These are phyloP conservation scores for Salmo trutta DNA, from an alignment of 2,797 vertebrate genomes.

Conservation along the genomic window DNA sequence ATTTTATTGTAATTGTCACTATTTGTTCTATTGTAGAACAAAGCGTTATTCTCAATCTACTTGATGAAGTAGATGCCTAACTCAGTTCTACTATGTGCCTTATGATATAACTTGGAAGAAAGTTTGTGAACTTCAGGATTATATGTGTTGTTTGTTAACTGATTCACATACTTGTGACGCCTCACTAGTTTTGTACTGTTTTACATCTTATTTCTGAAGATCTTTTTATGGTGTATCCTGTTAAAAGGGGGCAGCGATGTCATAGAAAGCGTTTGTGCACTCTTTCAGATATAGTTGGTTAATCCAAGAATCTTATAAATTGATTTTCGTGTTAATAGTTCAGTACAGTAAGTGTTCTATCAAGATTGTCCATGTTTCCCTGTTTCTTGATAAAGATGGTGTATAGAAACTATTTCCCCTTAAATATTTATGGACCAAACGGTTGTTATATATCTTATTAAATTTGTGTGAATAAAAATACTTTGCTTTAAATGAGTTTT, in stretches of 20 bases:
- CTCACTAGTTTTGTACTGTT: conserved; percentile 99
- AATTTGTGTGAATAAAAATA: conserved; percentile 99
- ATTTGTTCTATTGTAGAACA: conserved; percentile 95
- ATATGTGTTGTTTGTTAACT: conserved; percentile 98
- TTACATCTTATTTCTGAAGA: conserved; percentile 98
- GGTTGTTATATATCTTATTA: conserved; percentile 99
- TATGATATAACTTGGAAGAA: conserved; percentile 98
- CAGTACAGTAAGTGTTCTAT: conserved; percentile 99
- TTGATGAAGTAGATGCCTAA: conserved; percentile 94
- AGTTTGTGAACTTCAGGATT: conserved; percentile 99
- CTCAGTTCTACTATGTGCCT: conserved; percentile 99
- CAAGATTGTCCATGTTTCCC: conserved; percentile 99
- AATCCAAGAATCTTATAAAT: conserved; percentile 99
- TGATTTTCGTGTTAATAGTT: conserved; percentile 99
- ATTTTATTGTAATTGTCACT: conserved; percentile 87
- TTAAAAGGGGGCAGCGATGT: conserved; percentile 93
- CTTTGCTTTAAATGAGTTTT: conserved; percentile 98
- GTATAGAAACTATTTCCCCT: conserved; percentile 99
- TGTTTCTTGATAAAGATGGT: conserved; percentile 99
- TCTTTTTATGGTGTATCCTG: conserved; percentile 99
- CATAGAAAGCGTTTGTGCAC: conserved; percentile 98
- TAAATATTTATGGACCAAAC: conserved; percentile 99
- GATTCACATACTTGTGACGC: conserved; percentile 97
- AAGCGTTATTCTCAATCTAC: conserved; percentile 95
- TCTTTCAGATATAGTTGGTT: conserved; percentile 97